Evolutionary conservation across 1,140 invertebrate species (phyloP).

Genomic region (Lerema accius): DNA sequence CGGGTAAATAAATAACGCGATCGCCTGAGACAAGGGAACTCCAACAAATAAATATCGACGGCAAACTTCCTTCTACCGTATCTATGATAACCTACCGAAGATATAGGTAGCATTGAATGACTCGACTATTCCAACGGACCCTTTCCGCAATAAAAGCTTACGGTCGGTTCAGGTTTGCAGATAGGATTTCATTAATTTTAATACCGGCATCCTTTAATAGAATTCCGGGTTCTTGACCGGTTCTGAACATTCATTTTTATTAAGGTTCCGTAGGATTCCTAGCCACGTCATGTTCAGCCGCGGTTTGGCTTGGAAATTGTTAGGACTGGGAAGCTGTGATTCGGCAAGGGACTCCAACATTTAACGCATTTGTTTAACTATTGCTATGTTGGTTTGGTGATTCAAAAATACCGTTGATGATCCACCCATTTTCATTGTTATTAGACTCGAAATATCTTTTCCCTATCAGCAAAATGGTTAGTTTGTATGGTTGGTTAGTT

Average conservation of each 20-base stretch:
- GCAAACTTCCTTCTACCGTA: not conserved
- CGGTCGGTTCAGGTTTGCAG: slow-evolving; percentile 9
- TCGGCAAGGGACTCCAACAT: too few relatives aligned
- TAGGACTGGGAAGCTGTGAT: too few relatives aligned
- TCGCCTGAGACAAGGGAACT: not conserved
- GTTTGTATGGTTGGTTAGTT: too few relatives aligned
- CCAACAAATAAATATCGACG: not conserved
- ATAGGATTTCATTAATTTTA: slow-evolving; percentile 9
- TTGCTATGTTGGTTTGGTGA: too few relatives aligned
- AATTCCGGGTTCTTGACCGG: slow-evolving; percentile 1
- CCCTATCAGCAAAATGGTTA: too few relatives aligned
- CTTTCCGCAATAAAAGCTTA: slow-evolving; percentile 13
- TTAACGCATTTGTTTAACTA: too few relatives aligned
- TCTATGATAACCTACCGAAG: not conserved
- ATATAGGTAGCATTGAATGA: slow-evolving; percentile 18
- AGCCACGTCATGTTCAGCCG: too few relatives aligned
- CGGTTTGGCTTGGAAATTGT: too few relatives aligned
- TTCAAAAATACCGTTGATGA: too few relatives aligned
- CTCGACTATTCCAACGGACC: slow-evolving; percentile 10
- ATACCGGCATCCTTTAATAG: not conserved
- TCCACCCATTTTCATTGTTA: too few relatives aligned
- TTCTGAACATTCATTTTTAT: not conserved
- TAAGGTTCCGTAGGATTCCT: too few relatives aligned
- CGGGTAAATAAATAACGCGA: not conserved
- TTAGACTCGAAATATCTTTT: too few relatives aligned